Evolutionary conservation across 2,888 invertebrate genomes (phyloP).

Genomic region (Pandemis cinnamomeana): DNA sequence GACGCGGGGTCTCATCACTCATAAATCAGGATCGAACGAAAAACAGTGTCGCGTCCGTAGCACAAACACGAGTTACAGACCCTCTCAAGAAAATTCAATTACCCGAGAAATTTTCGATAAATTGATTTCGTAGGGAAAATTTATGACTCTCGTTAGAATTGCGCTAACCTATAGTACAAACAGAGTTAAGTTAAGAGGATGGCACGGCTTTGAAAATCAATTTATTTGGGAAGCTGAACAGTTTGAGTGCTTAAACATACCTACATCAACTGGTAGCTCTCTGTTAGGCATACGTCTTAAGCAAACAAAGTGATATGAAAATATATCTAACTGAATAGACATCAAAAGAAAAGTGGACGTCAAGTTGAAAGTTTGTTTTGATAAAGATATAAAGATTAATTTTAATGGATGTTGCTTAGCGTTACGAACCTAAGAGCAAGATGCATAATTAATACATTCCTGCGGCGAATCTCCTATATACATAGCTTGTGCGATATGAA

Average conservation of each 20-base stretch:
- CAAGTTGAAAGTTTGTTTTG: no score
- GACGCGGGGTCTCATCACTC: conserved; percentile 6
- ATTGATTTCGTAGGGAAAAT: conserved; percentile 45
- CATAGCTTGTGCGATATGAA: background rate
- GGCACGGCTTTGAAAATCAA: conserved; percentile 14
- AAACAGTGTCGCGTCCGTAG: conserved; percentile 36
- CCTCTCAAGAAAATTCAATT: conserved; percentile 46
- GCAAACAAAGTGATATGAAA: no score
- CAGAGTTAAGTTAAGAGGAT: conserved; percentile 28
- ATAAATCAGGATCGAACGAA: conserved; percentile 36
- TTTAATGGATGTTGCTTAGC: background rate
- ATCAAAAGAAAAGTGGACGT: no score
- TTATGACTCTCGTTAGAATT: conserved; percentile 43
- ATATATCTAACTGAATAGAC: no score
- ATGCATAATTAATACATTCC: background rate
- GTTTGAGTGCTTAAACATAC: background rate
- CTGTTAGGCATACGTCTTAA: no score
- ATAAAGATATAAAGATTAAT: no score
- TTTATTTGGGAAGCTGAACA: background rate
- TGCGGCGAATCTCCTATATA: background rate
- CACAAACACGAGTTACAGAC: conserved; percentile 43
- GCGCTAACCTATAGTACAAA: conserved; percentile 32
- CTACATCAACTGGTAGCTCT: no score
- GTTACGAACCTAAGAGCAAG: background rate
- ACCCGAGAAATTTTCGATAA: conserved; percentile 44